Evolutionary conservation across 2,797 vertebrate species (phyloP), one percentile per base, ranked within the genome.

Genomic region (Knipowitschia caucasica): DNA sequence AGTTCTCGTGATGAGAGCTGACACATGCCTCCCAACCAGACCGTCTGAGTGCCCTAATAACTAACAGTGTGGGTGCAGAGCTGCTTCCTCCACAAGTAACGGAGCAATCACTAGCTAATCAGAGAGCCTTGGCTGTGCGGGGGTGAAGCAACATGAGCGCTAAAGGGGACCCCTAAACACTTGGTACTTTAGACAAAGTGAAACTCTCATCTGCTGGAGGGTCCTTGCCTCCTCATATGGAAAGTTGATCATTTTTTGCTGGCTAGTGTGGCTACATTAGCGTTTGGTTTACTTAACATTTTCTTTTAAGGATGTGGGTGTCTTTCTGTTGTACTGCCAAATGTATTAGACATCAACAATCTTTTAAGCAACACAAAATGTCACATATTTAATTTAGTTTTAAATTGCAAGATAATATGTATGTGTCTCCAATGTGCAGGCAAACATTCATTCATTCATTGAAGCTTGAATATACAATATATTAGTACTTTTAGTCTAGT

Each of bases 51-150:
- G 65, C 42, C 53, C 62, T 82, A 79, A 83, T 75, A 73, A 72
- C 67, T 73, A 71, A 71, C 67, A 18, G 75, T 17, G 75, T 83
- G 60, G 80, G 86, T 72, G 79, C 69, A 24, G 64, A 81, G 71
- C 81, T 73, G 45, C 68, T 50, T 77, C 58, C 77, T 71, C 68
- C 26, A 33, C 71, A 70, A 49, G 53, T 54, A 64, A 49, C 21
- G 65, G 46, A 75, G 73, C 69, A 36, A 35, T 52, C 68, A 82
- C 82, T 87, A 85, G 83, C 69, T 78, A 86, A 85, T 86, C 76
- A 83, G 64, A 58, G 25, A 69, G 69, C 81, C 79, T 73, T 60
- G 77, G 72, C 65, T 15, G 7, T 29, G 78, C 47, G 84, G 68
- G 82, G 81, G 82, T 7, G 76, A 70, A 59, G 53, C 30, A 80